Percentiles rank a stretch among this genome's conserved stretches.
Evolutionary conservation across 2,797 vertebrate genomes (phyloP).

Genomic region (Hypotaenidia philippensis): DNA sequence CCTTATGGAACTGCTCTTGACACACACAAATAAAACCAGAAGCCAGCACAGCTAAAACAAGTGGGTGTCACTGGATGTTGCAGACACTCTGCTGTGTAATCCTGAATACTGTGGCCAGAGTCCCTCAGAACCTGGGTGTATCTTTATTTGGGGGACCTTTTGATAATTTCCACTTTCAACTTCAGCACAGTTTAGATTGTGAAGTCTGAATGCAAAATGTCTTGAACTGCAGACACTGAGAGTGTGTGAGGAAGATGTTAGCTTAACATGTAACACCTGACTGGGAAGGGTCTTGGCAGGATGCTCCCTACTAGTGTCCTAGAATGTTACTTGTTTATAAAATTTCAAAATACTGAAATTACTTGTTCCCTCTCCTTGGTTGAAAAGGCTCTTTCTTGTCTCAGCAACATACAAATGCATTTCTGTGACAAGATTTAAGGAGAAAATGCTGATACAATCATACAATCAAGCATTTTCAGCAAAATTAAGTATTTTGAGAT

Average conservation of each 20-base stretch:
- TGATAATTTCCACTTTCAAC: not conserved
- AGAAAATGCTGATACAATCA: not conserved
- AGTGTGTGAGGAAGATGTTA: not conserved
- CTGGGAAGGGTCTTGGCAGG: not conserved
- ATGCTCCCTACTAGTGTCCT: not conserved
- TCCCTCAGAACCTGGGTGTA: not conserved
- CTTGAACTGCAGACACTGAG: not conserved
- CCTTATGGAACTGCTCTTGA: not conserved
- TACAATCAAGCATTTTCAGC: not conserved
- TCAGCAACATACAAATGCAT: not conserved
- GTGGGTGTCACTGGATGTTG: not conserved
- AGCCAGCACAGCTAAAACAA: not conserved
- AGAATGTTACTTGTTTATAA: constrained; percentile 7
- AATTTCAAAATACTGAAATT: not conserved
- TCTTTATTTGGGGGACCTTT: not conserved
- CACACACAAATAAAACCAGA: not conserved
- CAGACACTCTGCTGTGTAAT: not conserved
- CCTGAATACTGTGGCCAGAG: not conserved
- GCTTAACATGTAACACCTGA: constrained; percentile 25
- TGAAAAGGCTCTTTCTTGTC: constrained; percentile 28
- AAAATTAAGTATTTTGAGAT: not conserved
- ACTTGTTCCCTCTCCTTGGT: not conserved
- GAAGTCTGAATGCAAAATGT: not conserved
- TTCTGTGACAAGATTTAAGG: not conserved
- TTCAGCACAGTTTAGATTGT: not conserved